phyloP scores from a whole-genome alignment of 1,140 invertebrate genomes.

The Sminthurides bifidus region DNA sequence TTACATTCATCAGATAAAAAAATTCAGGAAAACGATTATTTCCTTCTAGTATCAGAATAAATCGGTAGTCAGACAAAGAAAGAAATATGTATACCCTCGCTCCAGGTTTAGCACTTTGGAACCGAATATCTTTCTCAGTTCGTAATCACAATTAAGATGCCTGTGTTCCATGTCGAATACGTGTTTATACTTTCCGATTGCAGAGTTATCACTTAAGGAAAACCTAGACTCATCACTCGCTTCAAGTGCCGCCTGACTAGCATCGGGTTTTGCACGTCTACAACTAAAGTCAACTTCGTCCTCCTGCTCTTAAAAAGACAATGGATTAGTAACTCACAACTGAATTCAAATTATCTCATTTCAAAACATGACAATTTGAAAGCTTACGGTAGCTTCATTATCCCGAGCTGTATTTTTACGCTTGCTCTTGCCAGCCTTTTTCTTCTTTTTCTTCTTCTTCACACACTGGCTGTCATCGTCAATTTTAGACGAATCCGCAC shows the following conservation, averaged over 20 bases:
- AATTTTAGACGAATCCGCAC: slow-evolving; percentile 33
- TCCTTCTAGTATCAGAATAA: slow-evolving; percentile 12
- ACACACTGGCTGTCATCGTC: slow-evolving; percentile 37
- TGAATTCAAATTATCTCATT: too few species aligned
- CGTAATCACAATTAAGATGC: slow-evolving; percentile 74
- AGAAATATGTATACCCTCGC: slow-evolving; percentile 41
- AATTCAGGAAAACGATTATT: background rate
- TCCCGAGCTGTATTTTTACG: slow-evolving; percentile 1
- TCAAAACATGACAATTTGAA: background rate
- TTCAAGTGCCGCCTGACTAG: too few species aligned
- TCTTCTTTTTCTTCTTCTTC: slow-evolving; percentile 55
- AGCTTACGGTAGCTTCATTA: slow-evolving; percentile 11
- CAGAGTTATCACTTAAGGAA: too few species aligned
- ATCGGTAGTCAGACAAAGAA: slow-evolving; percentile 1
- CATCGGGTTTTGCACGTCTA: too few species aligned
- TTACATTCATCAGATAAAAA: too few species aligned
- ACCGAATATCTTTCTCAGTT: slow-evolving; percentile 74
- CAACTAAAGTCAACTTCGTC: too few species aligned
- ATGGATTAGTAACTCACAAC: too few species aligned
- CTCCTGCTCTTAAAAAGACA: too few species aligned
- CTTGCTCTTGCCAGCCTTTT: slow-evolving; percentile 32
- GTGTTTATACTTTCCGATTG: too few species aligned
- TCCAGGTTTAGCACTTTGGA: slow-evolving; percentile 59
- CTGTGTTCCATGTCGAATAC: too few species aligned
- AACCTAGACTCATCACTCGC: too few species aligned